Base-by-base conservation (phyloP, 2,113 vertebrate genomes). In the Brienomyrus longianalis region DNA sequence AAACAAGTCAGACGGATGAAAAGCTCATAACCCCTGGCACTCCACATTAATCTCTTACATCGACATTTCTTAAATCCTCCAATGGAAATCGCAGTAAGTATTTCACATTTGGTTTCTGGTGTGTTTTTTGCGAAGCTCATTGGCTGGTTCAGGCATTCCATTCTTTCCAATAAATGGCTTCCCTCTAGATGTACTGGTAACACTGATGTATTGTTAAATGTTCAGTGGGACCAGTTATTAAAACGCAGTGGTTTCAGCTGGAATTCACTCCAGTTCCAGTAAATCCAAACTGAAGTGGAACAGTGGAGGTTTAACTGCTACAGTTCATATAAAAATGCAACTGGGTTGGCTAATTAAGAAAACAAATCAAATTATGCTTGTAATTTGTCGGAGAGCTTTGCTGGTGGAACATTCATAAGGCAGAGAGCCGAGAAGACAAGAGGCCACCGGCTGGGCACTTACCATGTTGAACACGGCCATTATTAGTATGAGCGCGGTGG, bases 381-480 rank as follows among this genome's bases (percentile, higher is more conserved):
- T 1, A 27, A 70, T 70, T 70, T 43, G 13, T 80, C 5, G 5
- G 17, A 80, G 62, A 31, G n/a, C 62, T 77, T 77, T 77, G 27
- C 70, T 77, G 31, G 70, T 39, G 35, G 70, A 77, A 77, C 27
- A 39, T 77, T 77, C 70, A 77, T 77, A 39, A 77, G 31, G 35
- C 31, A 31, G 31, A 77, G 70, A 39, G 15, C 31, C 0, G 31
- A 39, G 31, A 66, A 66, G 62, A 1, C n/a, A 70, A 43, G 59
- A 19, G 45, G 74, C 27, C 15, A 43, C 74, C 23, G 80, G 54
- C 59, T 45, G 35, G 31, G 39, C 83, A 39, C 97, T 97, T 95
- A 99, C 98, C 98, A 99, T 99, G 91, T 99, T 99, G 95, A 99
- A 98, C 88, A 99, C 95, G 1, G 98, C 97, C 98, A 99, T 99